Percentiles rank a stretch among this genome's conserved stretches.
Evolutionary conservation across 53 echinoderm and acorn worm species (phyloP).

Genomic region (Luidia sarsii): DNA sequence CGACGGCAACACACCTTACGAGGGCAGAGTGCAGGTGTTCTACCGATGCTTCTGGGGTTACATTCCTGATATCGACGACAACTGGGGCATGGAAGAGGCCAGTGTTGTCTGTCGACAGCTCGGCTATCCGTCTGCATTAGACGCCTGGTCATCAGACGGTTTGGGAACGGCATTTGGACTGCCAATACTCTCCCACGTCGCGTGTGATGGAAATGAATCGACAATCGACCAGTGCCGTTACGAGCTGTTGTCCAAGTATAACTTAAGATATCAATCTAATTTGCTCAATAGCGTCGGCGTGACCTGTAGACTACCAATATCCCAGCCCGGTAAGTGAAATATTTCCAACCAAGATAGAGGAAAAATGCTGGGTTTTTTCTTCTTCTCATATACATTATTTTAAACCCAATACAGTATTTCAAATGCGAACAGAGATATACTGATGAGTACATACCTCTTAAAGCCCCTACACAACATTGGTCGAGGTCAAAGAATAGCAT

Average conservation of each 20-base stretch:
- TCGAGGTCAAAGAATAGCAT: too few species aligned
- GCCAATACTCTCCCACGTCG: neutral
- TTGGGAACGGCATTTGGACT: neutral
- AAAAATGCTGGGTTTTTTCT: too few species aligned
- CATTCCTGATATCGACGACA: neutral
- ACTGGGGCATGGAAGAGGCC: neutral
- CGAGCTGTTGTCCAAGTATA: neutral
- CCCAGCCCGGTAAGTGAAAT: neutral
- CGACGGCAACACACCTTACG: constrained; percentile 12
- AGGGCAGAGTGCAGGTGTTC: constrained; percentile 55
- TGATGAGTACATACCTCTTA: too few species aligned
- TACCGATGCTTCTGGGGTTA: constrained; percentile 55
- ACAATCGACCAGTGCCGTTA: constrained; percentile 16
- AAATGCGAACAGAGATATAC: neutral
- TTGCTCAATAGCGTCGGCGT: constrained; percentile 46
- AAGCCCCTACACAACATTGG: too few species aligned
- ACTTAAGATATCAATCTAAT: constrained; percentile 13
- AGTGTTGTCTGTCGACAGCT: constrained; percentile 20
- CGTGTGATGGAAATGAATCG: neutral
- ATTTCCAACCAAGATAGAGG: too few species aligned
- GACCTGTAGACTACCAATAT: neutral
- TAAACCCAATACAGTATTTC: neutral
- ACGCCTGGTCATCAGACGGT: neutral
- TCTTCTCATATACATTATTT: too few species aligned
- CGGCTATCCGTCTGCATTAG: constrained; percentile 4